phyloP scores from a whole-genome alignment of 1,140 invertebrate species.

The Drosophila prosaltans region DNA sequence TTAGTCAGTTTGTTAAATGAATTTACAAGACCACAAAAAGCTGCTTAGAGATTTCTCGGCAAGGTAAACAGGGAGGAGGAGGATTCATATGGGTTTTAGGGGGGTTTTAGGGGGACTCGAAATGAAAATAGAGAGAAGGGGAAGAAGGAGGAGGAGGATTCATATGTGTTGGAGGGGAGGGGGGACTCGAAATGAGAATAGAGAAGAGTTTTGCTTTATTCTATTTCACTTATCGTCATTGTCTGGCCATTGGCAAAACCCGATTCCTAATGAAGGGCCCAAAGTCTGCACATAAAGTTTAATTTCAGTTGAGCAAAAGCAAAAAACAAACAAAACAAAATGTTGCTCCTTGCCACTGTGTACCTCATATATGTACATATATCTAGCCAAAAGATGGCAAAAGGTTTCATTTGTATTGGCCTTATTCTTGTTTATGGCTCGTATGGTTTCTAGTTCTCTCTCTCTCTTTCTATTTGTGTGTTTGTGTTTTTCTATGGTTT shows the following conservation, averaged over 20 bases:
- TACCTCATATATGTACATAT: background rate
- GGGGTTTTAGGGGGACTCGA: no score
- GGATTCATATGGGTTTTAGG: no score
- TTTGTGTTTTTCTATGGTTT: constrained; percentile 25
- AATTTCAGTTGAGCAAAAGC: constrained; percentile 39
- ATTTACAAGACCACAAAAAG: constrained; percentile 55
- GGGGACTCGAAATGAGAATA: no score
- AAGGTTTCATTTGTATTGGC: constrained; percentile 39
- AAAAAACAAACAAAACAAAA: constrained; percentile 47
- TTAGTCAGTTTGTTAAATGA: constrained; percentile 61
- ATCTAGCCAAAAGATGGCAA: constrained; percentile 24
- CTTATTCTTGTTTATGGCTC: constrained; percentile 60
- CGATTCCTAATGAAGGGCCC: constrained; percentile 60
- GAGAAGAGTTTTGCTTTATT: constrained; percentile 49
- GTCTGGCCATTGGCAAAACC: constrained; percentile 60
- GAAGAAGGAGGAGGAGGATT: no score
- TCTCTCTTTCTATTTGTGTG: constrained; percentile 1
- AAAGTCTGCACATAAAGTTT: constrained; percentile 66
- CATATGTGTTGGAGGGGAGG: no score
- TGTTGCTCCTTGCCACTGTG: background rate
- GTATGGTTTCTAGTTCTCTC: constrained; percentile 12
- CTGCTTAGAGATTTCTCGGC: constrained; percentile 37
- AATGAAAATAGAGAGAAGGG: no score
- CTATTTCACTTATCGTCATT: constrained; percentile 70
- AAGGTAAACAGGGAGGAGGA: background rate